Conservation (phyloP, 2,888 invertebrate species). For the Drosophila flavopinicola region DNA sequence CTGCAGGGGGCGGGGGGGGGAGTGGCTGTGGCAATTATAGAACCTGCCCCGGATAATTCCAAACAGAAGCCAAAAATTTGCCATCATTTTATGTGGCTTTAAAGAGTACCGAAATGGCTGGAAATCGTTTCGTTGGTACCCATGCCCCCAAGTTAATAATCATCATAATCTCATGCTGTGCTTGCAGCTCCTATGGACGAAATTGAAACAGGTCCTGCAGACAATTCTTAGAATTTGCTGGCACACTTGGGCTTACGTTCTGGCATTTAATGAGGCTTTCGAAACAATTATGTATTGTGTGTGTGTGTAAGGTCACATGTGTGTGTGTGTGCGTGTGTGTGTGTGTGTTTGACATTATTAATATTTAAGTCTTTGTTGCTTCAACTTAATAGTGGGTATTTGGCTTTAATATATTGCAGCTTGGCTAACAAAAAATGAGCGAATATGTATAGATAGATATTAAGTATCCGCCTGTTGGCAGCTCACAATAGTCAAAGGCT, state of each 20-base stretch:
- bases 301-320: no score
- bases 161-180: conserved; percentile 68
- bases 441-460: background rate
- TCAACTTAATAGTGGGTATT: conserved; percentile 18
- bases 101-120: conserved; percentile 52
- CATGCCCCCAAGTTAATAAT: conserved; percentile 64
- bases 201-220: conserved; percentile 11
- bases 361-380: conserved; percentile 58
- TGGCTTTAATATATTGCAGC: conserved; percentile 35
- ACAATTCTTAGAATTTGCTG: conserved; percentile 15
- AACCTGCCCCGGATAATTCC: conserved; percentile 60
- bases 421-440: no score
- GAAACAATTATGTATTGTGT: conserved; percentile 70
- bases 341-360: conserved; percentile 63
- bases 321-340: conserved; percentile 31
- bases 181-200: background rate
- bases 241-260: conserved; percentile 60
- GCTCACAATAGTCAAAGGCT: conserved; percentile 13
- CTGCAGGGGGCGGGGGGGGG: no score
- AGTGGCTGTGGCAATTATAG: conserved; percentile 56
- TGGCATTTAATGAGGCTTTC: conserved; percentile 80
- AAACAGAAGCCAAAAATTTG: conserved; percentile 62
- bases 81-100: conserved; percentile 57
- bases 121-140: conserved; percentile 16
- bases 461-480: conserved; percentile 40